These are phyloP conservation scores for Polyommatus icarus DNA, from an alignment of 2,888 invertebrate species.

Conservation along the genomic window DNA sequence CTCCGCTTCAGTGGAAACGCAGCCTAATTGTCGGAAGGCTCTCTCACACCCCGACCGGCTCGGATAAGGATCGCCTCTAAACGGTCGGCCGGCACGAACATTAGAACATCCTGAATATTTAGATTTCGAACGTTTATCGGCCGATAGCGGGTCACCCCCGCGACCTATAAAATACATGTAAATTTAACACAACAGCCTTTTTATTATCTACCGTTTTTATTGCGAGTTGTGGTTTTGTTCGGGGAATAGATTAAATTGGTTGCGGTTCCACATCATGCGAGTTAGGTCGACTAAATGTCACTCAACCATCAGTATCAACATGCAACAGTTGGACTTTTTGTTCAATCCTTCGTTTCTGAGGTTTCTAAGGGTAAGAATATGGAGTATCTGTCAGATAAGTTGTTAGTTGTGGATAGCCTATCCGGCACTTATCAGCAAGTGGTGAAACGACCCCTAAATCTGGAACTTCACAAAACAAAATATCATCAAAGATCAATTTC, in stretches of 20 bases:
- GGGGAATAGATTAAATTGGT: slow-evolving; percentile 26
- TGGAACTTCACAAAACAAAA: too few species aligned
- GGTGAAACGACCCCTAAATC: too few species aligned
- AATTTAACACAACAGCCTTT: slow-evolving; percentile 3
- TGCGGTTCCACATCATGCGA: not conserved
- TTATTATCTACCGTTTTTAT: slow-evolving; percentile 12
- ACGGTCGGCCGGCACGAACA: slow-evolving; percentile 69
- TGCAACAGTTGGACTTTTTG: not conserved
- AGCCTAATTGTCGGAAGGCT: slow-evolving; percentile 53
- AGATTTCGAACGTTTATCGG: slow-evolving; percentile 32
- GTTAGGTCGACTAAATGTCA: not conserved
- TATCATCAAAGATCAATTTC: too few species aligned
- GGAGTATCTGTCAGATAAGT: too few species aligned
- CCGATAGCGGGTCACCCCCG: not conserved
- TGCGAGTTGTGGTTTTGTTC: not conserved
- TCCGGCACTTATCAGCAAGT: too few species aligned
- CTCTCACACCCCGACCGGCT: slow-evolving; percentile 64
- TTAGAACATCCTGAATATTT: slow-evolving; percentile 52
- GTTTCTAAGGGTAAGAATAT: too few species aligned
- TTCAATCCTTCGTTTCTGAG: too few species aligned
- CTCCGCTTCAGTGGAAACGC: too few species aligned
- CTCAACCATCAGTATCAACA: not conserved
- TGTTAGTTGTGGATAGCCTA: too few species aligned
- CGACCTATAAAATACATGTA: slow-evolving; percentile 8
- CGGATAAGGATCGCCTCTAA: slow-evolving; percentile 74